Evolutionary conservation across 2,888 invertebrate genomes (phyloP), one percentile per base, ranked within the genome.

Genomic region (Ichneumon xanthorius): DNA sequence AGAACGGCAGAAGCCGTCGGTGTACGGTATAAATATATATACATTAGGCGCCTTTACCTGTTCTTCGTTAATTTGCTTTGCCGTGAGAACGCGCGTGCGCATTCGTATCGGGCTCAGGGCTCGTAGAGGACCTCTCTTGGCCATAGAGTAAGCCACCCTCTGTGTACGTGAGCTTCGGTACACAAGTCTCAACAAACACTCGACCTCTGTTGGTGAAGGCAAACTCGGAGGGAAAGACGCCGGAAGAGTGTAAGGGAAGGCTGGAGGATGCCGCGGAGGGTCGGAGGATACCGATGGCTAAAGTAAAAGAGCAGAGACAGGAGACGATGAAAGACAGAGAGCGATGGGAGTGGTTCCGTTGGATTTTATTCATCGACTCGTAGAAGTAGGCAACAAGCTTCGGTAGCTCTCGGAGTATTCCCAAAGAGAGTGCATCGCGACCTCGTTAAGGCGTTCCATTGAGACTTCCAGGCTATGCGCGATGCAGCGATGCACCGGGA

Each of bases 181-280:
- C 82, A 86, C 85, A 80, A 80, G 85, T 78, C 85, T 86, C 82
- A 77, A 79, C 85, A 86, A 86, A 86, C 85, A 86, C 85, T 86
- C 82, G 82, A 77, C 76, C 85, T 61, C 70, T 77, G 85, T 86
- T 86, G 76, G 82, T 75, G 68, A 50, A 82, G 68, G 80, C 73
- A 82, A 86, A 78, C 82, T 82, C 80, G 53, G 70, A 67, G 82
- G 71, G 63, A 53, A 78, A 72, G 82, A 82, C 77, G 82, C 82
- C 68, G 80, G 79, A 30, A 63, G 85, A 82, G 67, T 85, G 82
- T 72, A 82, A 82, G 76, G 71, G 85, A 82, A 67, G 63, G 30
- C 45, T 48, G 55, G 33, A 16, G 61, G 40, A 30, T 48, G 53
- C 55, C 37, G 68, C 33, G 61, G 63, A 73, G 40, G 48, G 45